These are phyloP conservation scores for Meriones unguiculatus DNA, from an alignment of 2,113 vertebrate species.

Conservation along the genomic window DNA sequence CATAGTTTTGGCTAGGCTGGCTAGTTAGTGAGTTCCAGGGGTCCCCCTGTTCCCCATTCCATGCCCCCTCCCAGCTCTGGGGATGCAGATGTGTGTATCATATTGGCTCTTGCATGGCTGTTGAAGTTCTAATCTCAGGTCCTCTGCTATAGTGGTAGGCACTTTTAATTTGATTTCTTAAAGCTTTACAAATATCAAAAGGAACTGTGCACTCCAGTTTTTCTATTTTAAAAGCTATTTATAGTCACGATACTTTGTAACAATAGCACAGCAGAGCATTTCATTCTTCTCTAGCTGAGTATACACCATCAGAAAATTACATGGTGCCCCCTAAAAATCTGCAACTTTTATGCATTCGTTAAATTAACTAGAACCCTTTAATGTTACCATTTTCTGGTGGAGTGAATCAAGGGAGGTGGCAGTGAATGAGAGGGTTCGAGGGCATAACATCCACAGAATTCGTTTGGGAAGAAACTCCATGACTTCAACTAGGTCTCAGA, in stretches of 20 bases:
- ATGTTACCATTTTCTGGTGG: neutral
- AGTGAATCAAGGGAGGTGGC: neutral
- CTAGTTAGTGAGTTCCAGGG: neutral
- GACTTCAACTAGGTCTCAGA: neutral
- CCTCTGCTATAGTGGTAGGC: neutral
- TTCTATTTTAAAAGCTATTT: neutral
- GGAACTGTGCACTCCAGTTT: neutral
- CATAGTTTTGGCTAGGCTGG: neutral
- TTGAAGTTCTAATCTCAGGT: neutral
- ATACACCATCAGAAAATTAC: neutral
- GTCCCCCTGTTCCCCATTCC: neutral
- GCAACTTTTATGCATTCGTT: neutral
- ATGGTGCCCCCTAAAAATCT: neutral
- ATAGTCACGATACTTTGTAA: neutral
- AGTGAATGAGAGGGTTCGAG: neutral
- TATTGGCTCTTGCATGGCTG: neutral
- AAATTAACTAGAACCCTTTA: neutral
- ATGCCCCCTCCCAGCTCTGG: neutral
- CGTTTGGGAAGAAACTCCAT: neutral
- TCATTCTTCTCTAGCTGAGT: neutral
- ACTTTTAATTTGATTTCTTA: neutral
- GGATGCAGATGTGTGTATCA: neutral
- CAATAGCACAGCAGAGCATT: neutral
- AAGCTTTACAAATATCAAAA: neutral
- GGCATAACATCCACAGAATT: neutral